Percentiles rank a stretch among this genome's conserved stretches.
These are phyloP conservation scores for Yasuhikotakia modesta DNA, from an alignment of 2,797 vertebrate genomes.

Conservation along the genomic window DNA sequence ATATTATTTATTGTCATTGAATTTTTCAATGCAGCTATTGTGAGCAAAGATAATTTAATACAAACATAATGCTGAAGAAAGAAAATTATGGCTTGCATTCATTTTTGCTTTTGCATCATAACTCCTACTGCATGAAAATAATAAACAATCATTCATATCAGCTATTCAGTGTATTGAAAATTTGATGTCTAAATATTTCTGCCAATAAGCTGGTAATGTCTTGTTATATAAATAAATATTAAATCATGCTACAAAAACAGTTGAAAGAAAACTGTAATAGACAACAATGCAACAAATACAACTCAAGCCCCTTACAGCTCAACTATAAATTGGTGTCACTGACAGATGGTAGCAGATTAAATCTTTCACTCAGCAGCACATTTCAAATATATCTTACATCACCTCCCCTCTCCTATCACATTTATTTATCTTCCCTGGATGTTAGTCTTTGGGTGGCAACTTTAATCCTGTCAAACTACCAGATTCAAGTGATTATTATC, in stretches of 20 bases:
- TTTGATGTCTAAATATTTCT: not conserved
- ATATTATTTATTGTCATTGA: too few species aligned
- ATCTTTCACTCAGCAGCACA: not conserved
- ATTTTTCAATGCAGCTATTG: too few species aligned
- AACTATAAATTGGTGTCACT: slow-evolving; percentile 5
- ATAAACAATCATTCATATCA: too few species aligned
- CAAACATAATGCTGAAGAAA: slow-evolving; percentile 5
- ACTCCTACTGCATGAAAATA: not conserved
- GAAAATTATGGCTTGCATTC: not conserved
- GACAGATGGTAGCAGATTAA: slow-evolving; percentile 3
- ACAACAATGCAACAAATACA: slow-evolving; percentile 17
- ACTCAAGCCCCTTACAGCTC: slow-evolving; percentile 20
- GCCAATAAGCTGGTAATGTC: not conserved
- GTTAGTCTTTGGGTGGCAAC: not conserved
- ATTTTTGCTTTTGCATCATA: not conserved
- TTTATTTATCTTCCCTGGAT: not conserved
- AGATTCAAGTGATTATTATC: not conserved
- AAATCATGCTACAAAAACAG: not conserved
- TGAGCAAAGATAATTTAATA: not conserved
- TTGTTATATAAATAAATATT: slow-evolving; percentile 43
- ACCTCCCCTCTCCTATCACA: not conserved
- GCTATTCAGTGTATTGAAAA: too few species aligned
- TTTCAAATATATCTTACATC: not conserved
- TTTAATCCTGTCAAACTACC: not conserved
- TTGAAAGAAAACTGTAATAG: not conserved